Conservation (phyloP, 2,113 vertebrate species). For the human region GRCh38 chr4:105281001-105281500, state of each 20-base stretch:
- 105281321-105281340: background rate
- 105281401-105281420: background rate
- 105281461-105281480: background rate
- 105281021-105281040: background rate
- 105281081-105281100: background rate
- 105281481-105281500: background rate
- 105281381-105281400: background rate
- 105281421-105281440: background rate
- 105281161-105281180: background rate
- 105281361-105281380: fast-evolving
- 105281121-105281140: background rate
- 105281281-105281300: background rate
- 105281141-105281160: background rate
- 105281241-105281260: background rate
- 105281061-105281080: background rate
- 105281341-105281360: background rate
- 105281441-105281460: background rate
- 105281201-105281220: background rate
- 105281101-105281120: background rate
- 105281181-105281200: background rate
- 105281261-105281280: background rate
- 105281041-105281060: background rate
- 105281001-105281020: conserved; percentile 45
- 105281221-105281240: background rate
- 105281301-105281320: background rate